phyloP scores from a whole-genome alignment of 2,113 vertebrate genomes.

The Nerophis lumbriciformis region DNA sequence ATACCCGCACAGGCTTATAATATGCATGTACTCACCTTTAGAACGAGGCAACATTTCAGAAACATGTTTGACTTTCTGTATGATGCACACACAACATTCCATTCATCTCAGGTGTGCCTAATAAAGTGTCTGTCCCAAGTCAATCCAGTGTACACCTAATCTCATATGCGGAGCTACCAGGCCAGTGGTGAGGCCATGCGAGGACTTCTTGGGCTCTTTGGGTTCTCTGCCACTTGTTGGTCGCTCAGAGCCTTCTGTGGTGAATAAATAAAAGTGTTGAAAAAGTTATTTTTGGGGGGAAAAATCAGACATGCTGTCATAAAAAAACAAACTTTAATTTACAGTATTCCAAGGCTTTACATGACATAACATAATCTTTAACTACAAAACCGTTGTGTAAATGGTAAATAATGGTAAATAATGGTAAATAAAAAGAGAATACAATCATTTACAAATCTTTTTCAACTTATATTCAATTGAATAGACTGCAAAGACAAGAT shows the following conservation, averaged over 20 bases:
- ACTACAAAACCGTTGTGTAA: no score
- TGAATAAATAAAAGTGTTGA: background rate
- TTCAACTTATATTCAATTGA: no score
- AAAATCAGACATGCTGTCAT: no score
- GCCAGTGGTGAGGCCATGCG: constrained; percentile 83
- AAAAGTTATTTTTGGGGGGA: background rate
- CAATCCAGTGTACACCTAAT: background rate
- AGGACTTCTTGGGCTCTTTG: constrained; percentile 76
- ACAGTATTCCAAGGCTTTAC: no score
- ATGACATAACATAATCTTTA: no score
- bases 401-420: no score
- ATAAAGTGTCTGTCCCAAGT: background rate
- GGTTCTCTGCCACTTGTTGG: constrained; percentile 77
- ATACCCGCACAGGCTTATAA: no score
- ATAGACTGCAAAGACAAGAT: no score
- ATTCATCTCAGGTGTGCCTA: background rate
- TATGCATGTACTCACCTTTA: no score
- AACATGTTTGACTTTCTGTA: background rate
- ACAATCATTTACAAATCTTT: no score
- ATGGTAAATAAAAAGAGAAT: no score
- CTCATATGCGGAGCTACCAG: constrained; percentile 75
- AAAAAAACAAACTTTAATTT: background rate
- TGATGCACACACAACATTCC: background rate
- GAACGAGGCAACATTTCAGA: no score
- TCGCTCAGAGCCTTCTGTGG: constrained; percentile 84